Conservation (phyloP, 2,888 invertebrate species). For the Cryptus viduatorius region DNA sequence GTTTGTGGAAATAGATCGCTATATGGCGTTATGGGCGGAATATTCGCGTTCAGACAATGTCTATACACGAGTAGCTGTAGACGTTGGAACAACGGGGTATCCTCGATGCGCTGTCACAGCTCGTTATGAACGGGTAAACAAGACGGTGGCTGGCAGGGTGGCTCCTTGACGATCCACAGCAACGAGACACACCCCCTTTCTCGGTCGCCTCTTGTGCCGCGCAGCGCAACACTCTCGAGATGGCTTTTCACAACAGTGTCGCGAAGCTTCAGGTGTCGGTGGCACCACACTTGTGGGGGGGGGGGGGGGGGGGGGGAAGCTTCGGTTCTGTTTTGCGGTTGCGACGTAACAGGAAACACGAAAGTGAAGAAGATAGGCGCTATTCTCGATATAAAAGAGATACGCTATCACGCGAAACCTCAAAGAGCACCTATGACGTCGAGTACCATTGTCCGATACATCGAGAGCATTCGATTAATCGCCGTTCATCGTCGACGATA, state of each 20-base stretch:
- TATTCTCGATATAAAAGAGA: conserved; percentile 59
- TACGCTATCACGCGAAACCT: conserved; percentile 61
- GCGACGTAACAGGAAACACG: conserved; percentile 46
- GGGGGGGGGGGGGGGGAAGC: neutral
- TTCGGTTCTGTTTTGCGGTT: neutral
- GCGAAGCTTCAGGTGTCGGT: conserved; percentile 52
- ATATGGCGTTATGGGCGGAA: conserved; percentile 22
- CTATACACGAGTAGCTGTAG: conserved; percentile 17
- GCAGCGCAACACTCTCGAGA: conserved; percentile 52
- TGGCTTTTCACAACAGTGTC: conserved; percentile 55
- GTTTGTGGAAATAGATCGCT: neutral
- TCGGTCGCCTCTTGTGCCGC: conserved; percentile 15
- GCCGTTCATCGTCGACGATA: conserved; percentile 44
- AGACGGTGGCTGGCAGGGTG: conserved; percentile 28
- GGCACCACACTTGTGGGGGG: conserved; percentile 36
- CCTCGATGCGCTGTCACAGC: conserved; percentile 50
- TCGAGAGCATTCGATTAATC: conserved; percentile 57
- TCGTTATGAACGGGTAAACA: conserved; percentile 59
- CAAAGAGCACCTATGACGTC: conserved; percentile 60
- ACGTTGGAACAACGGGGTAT: conserved; percentile 31
- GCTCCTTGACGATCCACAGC: conserved; percentile 48
- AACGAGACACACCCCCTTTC: conserved; percentile 4
- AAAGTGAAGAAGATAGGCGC: conserved; percentile 52
- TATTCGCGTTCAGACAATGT: neutral
- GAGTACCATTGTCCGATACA: conserved; percentile 67